Base-by-base conservation (phyloP, 2,797 vertebrate genomes). In the Hypotaenidia philippensis region DNA sequence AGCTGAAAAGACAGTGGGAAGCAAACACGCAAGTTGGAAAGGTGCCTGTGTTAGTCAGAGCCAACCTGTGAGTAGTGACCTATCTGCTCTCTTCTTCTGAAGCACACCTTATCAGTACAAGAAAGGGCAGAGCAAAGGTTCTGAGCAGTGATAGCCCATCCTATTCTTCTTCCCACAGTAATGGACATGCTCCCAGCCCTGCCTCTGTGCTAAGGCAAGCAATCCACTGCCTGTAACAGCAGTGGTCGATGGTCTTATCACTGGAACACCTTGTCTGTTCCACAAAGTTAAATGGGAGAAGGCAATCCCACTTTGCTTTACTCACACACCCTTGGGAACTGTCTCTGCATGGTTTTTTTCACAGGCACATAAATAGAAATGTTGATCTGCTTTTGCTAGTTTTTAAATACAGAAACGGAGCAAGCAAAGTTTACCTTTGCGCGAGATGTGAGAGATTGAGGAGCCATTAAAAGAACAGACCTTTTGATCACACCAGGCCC, bases 211-310 rank as follows among this genome's bases (percentile, higher is more conserved):
- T 79, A 71, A 72, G 44, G 32, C 25, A 81, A 38, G 26, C 32
- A 71, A 69, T 50, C 13, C 50, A 66, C n/a, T 18, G 26, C 27
- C 52, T 2, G 0, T 5, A 45, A 45, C 14, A 74, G 32, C 5
- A 87, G 63, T 1, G 5, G 26, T 25, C 0, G 0, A 45, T 6
- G 5, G 22, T 6, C 41, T 66, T 36, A 61, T 61, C 11, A 50
- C 0, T 61, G 38, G 29, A 87, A 77, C 44, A 29, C 2, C 11
- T 56, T 4, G 3, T 57, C 70, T 49, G 9, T 63, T 85, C 78
- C 50, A 81, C 56, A 66, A 80, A 66, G 18, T 52, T 80, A 38
- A 87, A 71, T 10, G 64, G 36, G 7, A 86, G 45, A 83, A 56
- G 38, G 13, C 13, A 87, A 52, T 25, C 12, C 22, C n/a, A 27